phyloP scores from a whole-genome alignment of 2,797 vertebrate genomes.

The Characodon lateralis region DNA sequence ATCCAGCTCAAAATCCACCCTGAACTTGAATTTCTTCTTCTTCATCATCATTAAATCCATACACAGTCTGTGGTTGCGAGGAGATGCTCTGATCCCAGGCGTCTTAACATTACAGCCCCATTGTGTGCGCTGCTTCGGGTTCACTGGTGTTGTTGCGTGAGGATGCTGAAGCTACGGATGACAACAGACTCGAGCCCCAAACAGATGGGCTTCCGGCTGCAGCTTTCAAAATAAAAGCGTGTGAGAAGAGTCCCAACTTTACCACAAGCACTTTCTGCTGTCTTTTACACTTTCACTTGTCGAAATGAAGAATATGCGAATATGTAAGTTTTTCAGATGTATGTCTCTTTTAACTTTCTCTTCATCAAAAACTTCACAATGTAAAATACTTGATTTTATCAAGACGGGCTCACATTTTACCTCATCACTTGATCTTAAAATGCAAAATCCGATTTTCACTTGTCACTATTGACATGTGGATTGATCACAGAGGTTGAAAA shows the following conservation, averaged over 20 bases:
- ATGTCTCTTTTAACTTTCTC: no score
- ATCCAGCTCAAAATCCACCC: conserved; percentile 94
- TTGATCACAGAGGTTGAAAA: background rate
- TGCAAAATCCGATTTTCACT: background rate
- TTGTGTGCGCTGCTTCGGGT: conserved; percentile 30
- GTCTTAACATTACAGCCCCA: conserved; percentile 58
- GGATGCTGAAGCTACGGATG: conserved; percentile 38
- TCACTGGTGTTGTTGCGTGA: conserved; percentile 27
- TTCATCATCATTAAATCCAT: conserved; percentile 94
- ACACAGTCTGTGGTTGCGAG: conserved; percentile 32
- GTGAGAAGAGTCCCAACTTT: background rate
- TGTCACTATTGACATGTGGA: background rate
- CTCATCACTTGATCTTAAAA: background rate
- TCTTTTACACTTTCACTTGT: background rate
- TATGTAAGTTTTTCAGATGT: no score
- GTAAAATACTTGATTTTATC: background rate
- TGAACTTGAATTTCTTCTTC: conserved; percentile 98
- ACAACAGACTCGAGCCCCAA: conserved; percentile 4
- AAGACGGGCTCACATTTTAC: background rate
- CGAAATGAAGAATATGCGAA: background rate
- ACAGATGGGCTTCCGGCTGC: background rate
- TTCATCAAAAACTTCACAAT: background rate
- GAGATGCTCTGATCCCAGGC: conserved; percentile 24
- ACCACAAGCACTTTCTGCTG: background rate
- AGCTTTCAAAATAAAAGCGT: conserved; percentile 40